Percentiles rank a stretch among this genome's conserved stretches.
Evolutionary conservation across 2,888 invertebrate genomes (phyloP).

Genomic region (Hecatera dysodea): DNA sequence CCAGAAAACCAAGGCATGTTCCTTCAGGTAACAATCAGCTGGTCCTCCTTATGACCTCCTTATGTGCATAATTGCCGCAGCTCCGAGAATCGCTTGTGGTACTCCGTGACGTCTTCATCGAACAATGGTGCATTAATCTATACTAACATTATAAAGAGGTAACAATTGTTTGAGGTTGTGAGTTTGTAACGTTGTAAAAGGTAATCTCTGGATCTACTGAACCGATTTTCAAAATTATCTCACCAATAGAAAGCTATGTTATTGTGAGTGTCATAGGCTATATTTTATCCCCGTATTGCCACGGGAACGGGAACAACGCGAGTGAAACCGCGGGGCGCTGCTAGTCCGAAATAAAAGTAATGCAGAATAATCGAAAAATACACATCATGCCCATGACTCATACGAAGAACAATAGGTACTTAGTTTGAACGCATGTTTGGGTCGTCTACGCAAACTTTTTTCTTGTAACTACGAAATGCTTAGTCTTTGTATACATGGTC

Average conservation of each 20-base stretch:
- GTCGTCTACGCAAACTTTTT: conserved; percentile 3
- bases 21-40: neutral
- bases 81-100: conserved; percentile 24
- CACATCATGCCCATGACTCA: conserved; percentile 33
- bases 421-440: conserved; percentile 26
- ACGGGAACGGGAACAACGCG: no score
- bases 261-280: no score
- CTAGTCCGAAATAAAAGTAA: conserved; percentile 1
- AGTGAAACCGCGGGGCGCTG: no score
- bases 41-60: neutral
- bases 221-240: no score
- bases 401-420: conserved; percentile 30
- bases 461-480: conserved; percentile 6
- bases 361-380: conserved; percentile 9
- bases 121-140: conserved; percentile 32
- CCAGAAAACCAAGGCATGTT: neutral
- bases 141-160: no score
- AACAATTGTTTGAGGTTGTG: no score
- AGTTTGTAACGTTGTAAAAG: no score
- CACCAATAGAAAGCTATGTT: no score
- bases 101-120: conserved; percentile 18
- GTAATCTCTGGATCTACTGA: no score
- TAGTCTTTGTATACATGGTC: neutral
- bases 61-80: neutral
- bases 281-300: no score